A percentile compares a stretch with the other conserved stretches of the same genome.
phyloP scores from a whole-genome alignment of 1,140 invertebrate genomes.

The Drosophila subpulchrella region DNA sequence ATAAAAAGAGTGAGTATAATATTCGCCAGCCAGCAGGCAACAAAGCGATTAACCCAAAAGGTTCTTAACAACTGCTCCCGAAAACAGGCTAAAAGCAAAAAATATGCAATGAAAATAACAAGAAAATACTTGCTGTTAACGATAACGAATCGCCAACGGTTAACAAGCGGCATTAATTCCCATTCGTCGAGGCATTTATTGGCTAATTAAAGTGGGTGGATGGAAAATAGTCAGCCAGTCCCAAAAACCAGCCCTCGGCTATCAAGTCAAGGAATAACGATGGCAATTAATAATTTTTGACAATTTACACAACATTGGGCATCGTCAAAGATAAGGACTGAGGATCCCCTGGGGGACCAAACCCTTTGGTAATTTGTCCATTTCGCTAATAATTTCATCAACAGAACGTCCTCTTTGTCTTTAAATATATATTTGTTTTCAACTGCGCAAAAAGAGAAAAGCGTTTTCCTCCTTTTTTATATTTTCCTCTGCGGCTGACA shows the following conservation, averaged over 20 bases:
- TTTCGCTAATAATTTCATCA: constrained; percentile 51
- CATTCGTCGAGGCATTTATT: constrained; percentile 76
- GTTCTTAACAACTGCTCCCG: constrained; percentile 5
- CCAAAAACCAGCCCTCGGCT: constrained; percentile 22
- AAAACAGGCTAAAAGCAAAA: constrained; percentile 22
- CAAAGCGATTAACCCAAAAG: constrained; percentile 74
- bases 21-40: constrained; percentile 54
- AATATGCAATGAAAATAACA: constrained; percentile 52
- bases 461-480: constrained; percentile 2
- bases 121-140: constrained; percentile 62
- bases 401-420: constrained; percentile 17
- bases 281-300: constrained; percentile 83
- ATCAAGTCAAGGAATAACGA: constrained; percentile 54
- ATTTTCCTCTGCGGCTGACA: constrained; percentile 59
- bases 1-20: constrained; percentile 58
- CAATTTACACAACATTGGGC: constrained; percentile 81
- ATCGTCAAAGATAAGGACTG: constrained; percentile 38
- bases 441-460: constrained; percentile 1
- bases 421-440: constrained; percentile 39
- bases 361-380: constrained; percentile 48
- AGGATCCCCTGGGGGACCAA: neutral
- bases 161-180: constrained; percentile 78
- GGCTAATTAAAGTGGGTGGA: constrained; percentile 68
- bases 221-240: neutral
- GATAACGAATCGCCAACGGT: constrained; percentile 79